A percentile compares a stretch with the other conserved stretches of the same genome.
These are phyloP conservation scores for Phoenoteleia sp. DNA, from an alignment of 2,888 invertebrate genomes.

Conservation along the genomic window DNA sequence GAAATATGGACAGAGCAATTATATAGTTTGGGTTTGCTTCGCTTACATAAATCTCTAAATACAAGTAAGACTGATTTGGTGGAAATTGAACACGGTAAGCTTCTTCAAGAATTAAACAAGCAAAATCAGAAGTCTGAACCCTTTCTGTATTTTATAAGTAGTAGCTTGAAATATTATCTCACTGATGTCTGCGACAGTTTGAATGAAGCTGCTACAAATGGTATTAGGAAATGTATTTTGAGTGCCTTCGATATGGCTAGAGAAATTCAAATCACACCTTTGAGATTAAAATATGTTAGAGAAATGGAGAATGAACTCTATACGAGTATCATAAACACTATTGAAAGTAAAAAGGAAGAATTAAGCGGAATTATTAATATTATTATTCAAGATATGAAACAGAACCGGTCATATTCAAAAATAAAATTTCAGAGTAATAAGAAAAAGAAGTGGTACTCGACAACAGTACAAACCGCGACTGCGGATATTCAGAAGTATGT, in stretches of 20 bases:
- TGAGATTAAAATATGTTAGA: conserved; percentile 93
- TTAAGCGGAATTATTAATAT: too few species aligned
- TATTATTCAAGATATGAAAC: too few species aligned
- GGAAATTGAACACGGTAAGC: too few species aligned
- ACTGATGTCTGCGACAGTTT: conserved; percentile 87
- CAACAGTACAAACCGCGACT: too few species aligned
- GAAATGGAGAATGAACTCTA: conserved; percentile 94
- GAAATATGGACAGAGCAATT: conserved; percentile 11
- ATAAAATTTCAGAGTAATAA: too few species aligned
- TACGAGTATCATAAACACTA: conserved; percentile 90
- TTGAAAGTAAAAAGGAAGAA: conserved; percentile 94
- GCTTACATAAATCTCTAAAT: too few species aligned
- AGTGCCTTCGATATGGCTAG: conserved; percentile 96
- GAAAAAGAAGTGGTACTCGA: too few species aligned
- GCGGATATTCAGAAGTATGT: too few species aligned
- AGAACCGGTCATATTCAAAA: too few species aligned
- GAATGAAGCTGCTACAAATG: conserved; percentile 90
- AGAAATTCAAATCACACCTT: conserved; percentile 94
- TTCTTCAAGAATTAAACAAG: too few species aligned
- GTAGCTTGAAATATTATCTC: conserved; percentile 87
- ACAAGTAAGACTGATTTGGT: too few species aligned
- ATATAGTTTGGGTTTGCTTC: neutral
- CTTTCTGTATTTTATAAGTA: conserved; percentile 87
- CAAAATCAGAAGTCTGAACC: conserved; percentile 84
- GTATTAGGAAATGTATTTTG: conserved; percentile 93